Base-by-base conservation (phyloP, 2,888 invertebrate species). In the Beris chalybata region DNA sequence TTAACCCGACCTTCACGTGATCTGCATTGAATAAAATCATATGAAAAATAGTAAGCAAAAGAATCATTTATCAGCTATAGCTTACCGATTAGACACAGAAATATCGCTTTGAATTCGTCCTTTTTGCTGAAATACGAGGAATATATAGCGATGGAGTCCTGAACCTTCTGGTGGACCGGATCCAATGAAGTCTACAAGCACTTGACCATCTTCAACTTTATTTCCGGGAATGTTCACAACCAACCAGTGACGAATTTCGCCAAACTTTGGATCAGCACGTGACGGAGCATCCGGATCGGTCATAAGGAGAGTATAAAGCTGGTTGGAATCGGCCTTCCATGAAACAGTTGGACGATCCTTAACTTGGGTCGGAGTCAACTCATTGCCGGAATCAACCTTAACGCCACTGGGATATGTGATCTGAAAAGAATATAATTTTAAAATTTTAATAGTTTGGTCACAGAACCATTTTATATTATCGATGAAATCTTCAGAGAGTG, bases 231-330 rank as follows among this genome's bases (percentile, higher is more conserved):
- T 90, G 77, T 95, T 95, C 29, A 86, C 90, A 0, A 96, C 89
- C 4, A 95, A 79, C 95, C 95, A 96, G 79, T 96, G 95, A 75
- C 91, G 91, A 89, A 91, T 94, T 79, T 96, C 95, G 43, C 94
- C 86, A 77, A 85, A 88, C 70, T 83, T 90, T 0, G 94, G 94
- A 9, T 90, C 86, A n/a, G 83, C 77, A 44, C 95, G 87, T 71
- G 89, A 90, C 0, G 95, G 95, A 7, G 95, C 95, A 83, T 96
- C 96, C 0, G 95, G 95, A 83, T 97, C 96, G 84, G 79, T 76
- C 71, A 80, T 72, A 5, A 77, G 71, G 0, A 80, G 72, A 0
- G 78, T 74, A 48, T 79, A 78, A 66, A 71, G 76, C 0, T 70
- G 67, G 5, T 54, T 69, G 3, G 73, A 66, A 30, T 76, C 72